Percentiles rank a stretch among this genome's conserved stretches.
Evolutionary conservation across 2,888 invertebrate genomes (phyloP).

Genomic region (Platycheirus albimanus): DNA sequence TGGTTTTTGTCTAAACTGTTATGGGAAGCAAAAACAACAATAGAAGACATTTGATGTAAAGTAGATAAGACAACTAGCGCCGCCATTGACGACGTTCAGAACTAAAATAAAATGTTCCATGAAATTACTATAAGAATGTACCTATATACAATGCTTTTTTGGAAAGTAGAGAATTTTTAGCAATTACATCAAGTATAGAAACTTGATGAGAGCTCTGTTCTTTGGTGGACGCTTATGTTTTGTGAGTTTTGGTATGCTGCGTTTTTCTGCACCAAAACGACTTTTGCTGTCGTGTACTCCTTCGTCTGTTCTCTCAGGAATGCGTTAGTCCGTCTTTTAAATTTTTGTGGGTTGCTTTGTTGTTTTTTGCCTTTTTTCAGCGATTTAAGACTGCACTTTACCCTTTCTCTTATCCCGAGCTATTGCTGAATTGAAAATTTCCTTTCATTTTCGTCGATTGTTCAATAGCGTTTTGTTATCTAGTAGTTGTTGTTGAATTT

Average conservation of each 20-base stretch:
- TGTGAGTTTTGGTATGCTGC: background rate
- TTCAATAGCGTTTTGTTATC: conserved; percentile 8
- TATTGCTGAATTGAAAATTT: background rate
- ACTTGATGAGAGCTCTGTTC: background rate
- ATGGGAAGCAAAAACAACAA: too few relatives aligned
- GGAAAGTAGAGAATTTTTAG: background rate
- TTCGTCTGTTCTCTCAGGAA: conserved; percentile 23
- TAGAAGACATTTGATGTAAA: too few relatives aligned
- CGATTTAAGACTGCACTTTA: conserved; percentile 3
- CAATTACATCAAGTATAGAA: conserved; percentile 6
- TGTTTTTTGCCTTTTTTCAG: too few relatives aligned
- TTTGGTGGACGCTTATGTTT: conserved; percentile 1
- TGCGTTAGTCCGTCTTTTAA: conserved; percentile 1
- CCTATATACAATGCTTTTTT: conserved; percentile 10
- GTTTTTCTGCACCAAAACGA: background rate
- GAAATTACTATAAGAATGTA: too few relatives aligned
- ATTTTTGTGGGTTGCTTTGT: too few relatives aligned
- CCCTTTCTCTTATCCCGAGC: background rate
- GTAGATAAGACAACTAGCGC: too few relatives aligned
- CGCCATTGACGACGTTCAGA: too few relatives aligned
- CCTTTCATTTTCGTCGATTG: conserved; percentile 1
- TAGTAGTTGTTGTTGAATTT: background rate
- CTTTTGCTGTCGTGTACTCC: conserved; percentile 18
- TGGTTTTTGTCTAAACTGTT: too few relatives aligned
- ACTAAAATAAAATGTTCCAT: too few relatives aligned